Evolutionary conservation across 2,797 vertebrate genomes (phyloP).

Genomic region (Xiphophorus birchmanni): DNA sequence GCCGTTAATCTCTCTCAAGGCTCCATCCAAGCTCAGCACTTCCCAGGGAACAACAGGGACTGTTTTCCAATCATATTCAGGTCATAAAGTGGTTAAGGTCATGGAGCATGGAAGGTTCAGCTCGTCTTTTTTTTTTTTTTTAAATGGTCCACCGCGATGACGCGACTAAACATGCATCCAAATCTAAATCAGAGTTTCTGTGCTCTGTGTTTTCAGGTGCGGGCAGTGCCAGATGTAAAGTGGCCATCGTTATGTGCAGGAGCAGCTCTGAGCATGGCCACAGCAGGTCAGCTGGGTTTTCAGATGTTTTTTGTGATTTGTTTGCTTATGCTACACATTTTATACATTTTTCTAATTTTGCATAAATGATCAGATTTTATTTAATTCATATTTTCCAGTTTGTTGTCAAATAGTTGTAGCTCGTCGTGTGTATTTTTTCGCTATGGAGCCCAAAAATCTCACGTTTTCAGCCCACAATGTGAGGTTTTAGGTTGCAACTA

Average conservation of each 20-base stretch:
- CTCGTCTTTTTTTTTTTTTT: background rate
- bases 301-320: background rate
- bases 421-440: background rate
- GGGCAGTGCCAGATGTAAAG: conserved; percentile 78
- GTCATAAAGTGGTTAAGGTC: conserved; percentile 34
- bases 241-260: conserved; percentile 91
- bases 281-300: conserved; percentile 50
- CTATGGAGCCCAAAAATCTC: background rate
- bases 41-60: background rate
- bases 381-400: background rate
- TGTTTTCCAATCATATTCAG: conserved; percentile 6
- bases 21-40: background rate
- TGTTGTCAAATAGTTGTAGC: background rate
- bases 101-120: background rate
- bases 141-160: background rate
- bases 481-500: background rate
- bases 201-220: conserved; percentile 81
- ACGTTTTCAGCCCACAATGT: too few species aligned
- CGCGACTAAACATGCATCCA: background rate
- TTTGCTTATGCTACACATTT: background rate
- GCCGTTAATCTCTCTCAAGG: conserved; percentile 24
- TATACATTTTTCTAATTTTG: background rate
- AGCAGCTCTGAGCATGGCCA: conserved; percentile 62
- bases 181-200: conserved; percentile 6
- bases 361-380: background rate